Evolutionary conservation across 2,888 invertebrate species (phyloP).

Genomic region (Molorchus minor): DNA sequence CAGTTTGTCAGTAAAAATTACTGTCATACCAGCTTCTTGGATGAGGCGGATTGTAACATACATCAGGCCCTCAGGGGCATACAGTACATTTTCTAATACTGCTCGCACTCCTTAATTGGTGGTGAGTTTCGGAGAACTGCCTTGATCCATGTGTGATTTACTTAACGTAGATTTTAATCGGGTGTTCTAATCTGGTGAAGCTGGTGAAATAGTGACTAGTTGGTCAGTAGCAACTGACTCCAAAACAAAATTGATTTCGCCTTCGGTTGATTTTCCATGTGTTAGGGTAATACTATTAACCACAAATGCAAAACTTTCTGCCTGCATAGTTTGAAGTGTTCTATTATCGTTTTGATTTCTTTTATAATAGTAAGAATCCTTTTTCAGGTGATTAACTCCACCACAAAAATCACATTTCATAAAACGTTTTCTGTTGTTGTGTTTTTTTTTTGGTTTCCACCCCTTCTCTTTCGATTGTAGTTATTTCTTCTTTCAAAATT

Average conservation of each 20-base stretch:
- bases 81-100: slow-evolving; percentile 47
- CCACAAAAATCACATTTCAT: too few relatives aligned
- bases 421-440: slow-evolving; percentile 11
- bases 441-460: too few relatives aligned
- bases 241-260: slow-evolving; percentile 12
- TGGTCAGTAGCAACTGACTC: slow-evolving; percentile 43
- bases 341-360: background rate
- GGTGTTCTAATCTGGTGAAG: slow-evolving; percentile 34
- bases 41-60: slow-evolving; percentile 49
- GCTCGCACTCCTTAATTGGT: too few relatives aligned
- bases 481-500: too few relatives aligned
- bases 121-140: slow-evolving; percentile 39
- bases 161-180: slow-evolving; percentile 20
- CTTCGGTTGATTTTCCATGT: background rate
- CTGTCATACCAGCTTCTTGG: too few relatives aligned
- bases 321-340: too few relatives aligned
- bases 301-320: slow-evolving; percentile 17
- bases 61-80: slow-evolving; percentile 49
- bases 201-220: slow-evolving; percentile 39
- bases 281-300: background rate
- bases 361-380: too few relatives aligned
- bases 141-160: background rate
- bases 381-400: too few relatives aligned
- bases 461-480: too few relatives aligned
- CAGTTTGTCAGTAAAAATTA: slow-evolving; percentile 26